phyloP scores from a whole-genome alignment of 1,140 invertebrate species.

The Aphelenchoides avenae region DNA sequence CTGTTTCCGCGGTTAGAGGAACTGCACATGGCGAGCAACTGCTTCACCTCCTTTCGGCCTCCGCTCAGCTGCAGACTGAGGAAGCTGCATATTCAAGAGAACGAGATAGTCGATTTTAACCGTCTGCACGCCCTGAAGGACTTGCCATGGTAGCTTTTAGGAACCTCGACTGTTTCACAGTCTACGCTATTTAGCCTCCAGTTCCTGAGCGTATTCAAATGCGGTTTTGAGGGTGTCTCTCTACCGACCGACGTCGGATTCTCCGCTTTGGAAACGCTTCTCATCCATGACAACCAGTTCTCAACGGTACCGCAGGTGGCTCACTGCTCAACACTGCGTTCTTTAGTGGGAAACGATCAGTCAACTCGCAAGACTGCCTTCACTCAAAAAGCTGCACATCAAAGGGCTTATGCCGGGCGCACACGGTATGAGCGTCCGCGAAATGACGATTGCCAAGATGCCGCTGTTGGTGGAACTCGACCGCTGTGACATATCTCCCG shows the following conservation, averaged over 20 bases:
- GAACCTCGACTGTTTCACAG: conserved; percentile 15
- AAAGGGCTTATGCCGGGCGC: conserved; percentile 28
- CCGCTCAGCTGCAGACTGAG: conserved; percentile 6
- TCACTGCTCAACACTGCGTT: background rate
- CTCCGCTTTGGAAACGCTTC: conserved; percentile 18
- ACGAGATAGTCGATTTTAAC: conserved; percentile 14
- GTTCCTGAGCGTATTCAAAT: conserved; percentile 16
- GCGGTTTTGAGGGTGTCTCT: conserved; percentile 11
- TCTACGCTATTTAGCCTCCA: background rate
- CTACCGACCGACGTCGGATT: conserved; percentile 14
- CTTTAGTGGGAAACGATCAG: conserved; percentile 40
- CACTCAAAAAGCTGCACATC: conserved; percentile 23
- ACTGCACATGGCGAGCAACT: conserved; percentile 27
- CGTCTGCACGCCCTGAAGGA: conserved; percentile 3
- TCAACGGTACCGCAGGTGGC: conserved; percentile 21
- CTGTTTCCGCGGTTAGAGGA: conserved; percentile 24
- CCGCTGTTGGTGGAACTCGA: conserved; percentile 32
- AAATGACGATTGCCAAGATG: conserved; percentile 39
- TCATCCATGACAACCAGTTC: conserved; percentile 33
- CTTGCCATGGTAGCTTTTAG: conserved; percentile 19
- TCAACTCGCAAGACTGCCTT: conserved; percentile 31
- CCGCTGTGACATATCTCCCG: conserved; percentile 24
- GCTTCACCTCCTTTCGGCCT: conserved; percentile 1
- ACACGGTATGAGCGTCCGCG: conserved; percentile 29
- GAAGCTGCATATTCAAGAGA: conserved; percentile 24